Evolutionary conservation across 2,888 invertebrate genomes (phyloP), one percentile per base, ranked within the genome.

Genomic region (Epinotia demarniana): DNA sequence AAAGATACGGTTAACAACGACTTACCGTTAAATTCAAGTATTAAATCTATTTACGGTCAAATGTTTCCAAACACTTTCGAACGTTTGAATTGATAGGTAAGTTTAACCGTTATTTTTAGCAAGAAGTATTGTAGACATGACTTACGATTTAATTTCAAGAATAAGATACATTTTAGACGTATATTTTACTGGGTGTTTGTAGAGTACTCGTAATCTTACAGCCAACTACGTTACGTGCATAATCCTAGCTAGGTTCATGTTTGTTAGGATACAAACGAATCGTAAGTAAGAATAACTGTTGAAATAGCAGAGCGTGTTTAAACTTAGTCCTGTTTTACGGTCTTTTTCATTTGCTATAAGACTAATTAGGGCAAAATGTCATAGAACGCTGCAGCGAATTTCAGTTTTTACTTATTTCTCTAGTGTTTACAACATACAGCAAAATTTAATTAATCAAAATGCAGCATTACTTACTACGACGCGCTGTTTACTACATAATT

Each of bases 241-340:
- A 66, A 66, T 53, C n/a, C 66, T 53, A n/a, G n/a, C n/a, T 27
- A 49, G 5, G 16, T 16, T 13, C 0, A 16, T 4, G 1, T 13
- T 27, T 46, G 16, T 46, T 19, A 19, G 23, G 23, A 27, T 27
- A 55, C 53, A 53, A 66, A 33, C 57, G 16, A 43, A 58, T 68
- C 68, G 16, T 68, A 57, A 43, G 43, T 58, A 19, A 57, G 33
- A 68, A 57, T 57, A 13, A 19, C 18, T 49, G 53, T 39, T 33
- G 39, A 57, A 57, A 33, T n/a, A 33, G 43, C 68, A 57, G 19
- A 39, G 39, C 8, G 16, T 43, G 18, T 61, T 61, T 39, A 33
- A 33, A 61, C 8, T 33, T 33, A 3, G 39, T 18, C 39, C n/a
- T 61, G n/a, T 53, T 2, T n/a, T n/a, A n/a, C n/a, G 53, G n/a